phyloP scores from a whole-genome alignment of 1,140 invertebrate species.

The Drosophila mojavensis region DNA sequence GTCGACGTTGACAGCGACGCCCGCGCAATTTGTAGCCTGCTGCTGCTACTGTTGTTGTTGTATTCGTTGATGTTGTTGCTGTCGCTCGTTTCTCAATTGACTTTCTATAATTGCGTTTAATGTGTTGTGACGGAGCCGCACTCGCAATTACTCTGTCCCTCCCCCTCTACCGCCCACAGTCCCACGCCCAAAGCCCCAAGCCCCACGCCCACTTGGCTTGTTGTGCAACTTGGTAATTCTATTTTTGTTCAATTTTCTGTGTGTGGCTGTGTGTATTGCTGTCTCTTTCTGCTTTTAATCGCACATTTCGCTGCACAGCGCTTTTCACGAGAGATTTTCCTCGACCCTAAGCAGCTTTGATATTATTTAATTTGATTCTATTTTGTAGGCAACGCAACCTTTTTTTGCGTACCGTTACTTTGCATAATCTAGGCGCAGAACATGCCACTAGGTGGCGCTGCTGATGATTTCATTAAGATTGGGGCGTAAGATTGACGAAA shows the following conservation, averaged over 20 bases:
- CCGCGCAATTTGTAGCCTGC: slow-evolving; percentile 1
- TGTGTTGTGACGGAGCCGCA: slow-evolving; percentile 70
- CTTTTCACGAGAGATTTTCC: slow-evolving; percentile 41
- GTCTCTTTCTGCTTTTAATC: slow-evolving; percentile 41
- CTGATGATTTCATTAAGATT: slow-evolving; percentile 25
- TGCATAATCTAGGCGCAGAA: slow-evolving; percentile 58
- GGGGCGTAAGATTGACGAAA: slow-evolving; percentile 6
- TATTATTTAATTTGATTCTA: slow-evolving; percentile 67
- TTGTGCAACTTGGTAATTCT: slow-evolving; percentile 74
- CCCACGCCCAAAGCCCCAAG: neutral
- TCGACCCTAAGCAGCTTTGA: slow-evolving; percentile 56
- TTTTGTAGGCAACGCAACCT: slow-evolving; percentile 19
- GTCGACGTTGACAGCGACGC: slow-evolving; percentile 15
- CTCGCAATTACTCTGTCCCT: slow-evolving; percentile 33
- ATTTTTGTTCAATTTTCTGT: slow-evolving; percentile 59
- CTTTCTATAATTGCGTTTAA: slow-evolving; percentile 82
- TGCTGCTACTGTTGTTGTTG: slow-evolving; percentile 36
- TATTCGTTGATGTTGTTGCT: slow-evolving; percentile 11
- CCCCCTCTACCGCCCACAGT: neutral
- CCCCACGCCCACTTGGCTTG: neutral
- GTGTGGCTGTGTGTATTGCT: slow-evolving; percentile 20
- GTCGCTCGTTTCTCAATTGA: slow-evolving; percentile 66
- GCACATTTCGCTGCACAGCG: slow-evolving; percentile 57
- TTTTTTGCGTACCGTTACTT: slow-evolving; percentile 26
- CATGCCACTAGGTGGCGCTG: slow-evolving; percentile 32